Evolutionary conservation across 2,888 invertebrate species (phyloP), one percentile per base, ranked within the genome.

Genomic region (Limnephilus rhombicus): DNA sequence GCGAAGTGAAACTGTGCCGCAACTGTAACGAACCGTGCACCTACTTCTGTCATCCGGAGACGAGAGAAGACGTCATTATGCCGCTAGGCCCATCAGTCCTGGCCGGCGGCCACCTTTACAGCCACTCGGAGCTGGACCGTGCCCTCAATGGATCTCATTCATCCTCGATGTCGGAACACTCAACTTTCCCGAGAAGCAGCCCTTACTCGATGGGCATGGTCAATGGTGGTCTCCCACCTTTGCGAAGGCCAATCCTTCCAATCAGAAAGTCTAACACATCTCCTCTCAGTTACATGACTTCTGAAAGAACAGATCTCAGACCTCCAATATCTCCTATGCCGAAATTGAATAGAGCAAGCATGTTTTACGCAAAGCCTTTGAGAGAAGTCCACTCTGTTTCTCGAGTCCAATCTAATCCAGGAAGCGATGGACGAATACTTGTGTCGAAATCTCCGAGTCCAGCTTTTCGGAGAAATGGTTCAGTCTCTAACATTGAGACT

Each of bases 211-310:
- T 83, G 81, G 92, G 81, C 34, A 86, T 53, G 87, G 86, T n/a
- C 89, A 94, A 83, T 92, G 94, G 83, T 82, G 93, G 80, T 85
- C 80, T 34, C 85, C 37, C 87, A 11, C 29, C 45, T 18, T 80
- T 85, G 3, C 15, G 53, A 12, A 88, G 95, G 94, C 95, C 95
- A 5, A 95, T 96, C 93, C 94, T 96, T 82, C 96, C 96, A 2
- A 94, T 95, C 94, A 96, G 95, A 94, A 96, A 96, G 94, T 95
- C 96, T 3, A 95, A 95, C 94, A 96, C 96, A 13, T 94, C 96
- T 37, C 96, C 96, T 0, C 95, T 96, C 92, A 94, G 96, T 92
- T 95, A 96, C 83, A 96, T 96, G 92, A 96, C 96, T 49, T 95
- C 95, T 94, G 94, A 95, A 41, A 92, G 68, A 83, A n/a, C 89